Evolutionary conservation across 2,113 vertebrate species (phyloP).

Genomic region (Cyphomyrus plagiostoma): DNA sequence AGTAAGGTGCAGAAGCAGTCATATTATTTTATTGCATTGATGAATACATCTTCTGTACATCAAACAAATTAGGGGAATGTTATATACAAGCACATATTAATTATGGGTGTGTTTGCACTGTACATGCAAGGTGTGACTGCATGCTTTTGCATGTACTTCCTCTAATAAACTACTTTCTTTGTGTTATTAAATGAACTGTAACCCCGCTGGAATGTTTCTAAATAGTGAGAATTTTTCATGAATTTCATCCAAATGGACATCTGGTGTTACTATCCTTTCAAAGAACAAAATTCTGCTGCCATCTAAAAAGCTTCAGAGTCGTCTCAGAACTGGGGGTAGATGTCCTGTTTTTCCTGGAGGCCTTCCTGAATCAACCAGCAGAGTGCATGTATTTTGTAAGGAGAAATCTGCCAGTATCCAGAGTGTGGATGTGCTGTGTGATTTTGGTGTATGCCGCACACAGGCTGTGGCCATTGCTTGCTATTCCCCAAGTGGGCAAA

Average conservation of each 20-base stretch:
- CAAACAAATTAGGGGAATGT: background rate
- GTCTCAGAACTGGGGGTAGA: background rate
- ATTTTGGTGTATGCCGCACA: background rate
- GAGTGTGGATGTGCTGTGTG: background rate
- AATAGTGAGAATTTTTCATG: slow-evolving; percentile 19
- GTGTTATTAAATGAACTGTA: background rate
- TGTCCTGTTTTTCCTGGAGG: background rate
- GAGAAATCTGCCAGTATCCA: background rate
- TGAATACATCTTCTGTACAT: background rate
- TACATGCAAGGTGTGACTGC: background rate
- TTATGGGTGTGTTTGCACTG: too few species aligned
- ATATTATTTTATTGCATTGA: background rate
- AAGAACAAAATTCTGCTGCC: slow-evolving; percentile 37
- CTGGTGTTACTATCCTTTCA: slow-evolving; percentile 41
- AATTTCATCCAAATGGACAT: slow-evolving; percentile 41
- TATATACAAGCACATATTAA: background rate
- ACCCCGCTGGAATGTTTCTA: background rate
- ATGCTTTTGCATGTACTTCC: background rate
- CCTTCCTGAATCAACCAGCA: background rate
- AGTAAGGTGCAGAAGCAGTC: background rate
- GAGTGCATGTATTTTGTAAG: background rate
- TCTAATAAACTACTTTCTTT: background rate
- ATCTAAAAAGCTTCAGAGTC: slow-evolving; percentile 25
- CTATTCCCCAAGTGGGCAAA: background rate
- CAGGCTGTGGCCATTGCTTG: background rate